Evolutionary conservation across 2,888 invertebrate genomes (phyloP), one percentile per base, ranked within the genome.

Genomic region (Aleiodes alternator): DNA sequence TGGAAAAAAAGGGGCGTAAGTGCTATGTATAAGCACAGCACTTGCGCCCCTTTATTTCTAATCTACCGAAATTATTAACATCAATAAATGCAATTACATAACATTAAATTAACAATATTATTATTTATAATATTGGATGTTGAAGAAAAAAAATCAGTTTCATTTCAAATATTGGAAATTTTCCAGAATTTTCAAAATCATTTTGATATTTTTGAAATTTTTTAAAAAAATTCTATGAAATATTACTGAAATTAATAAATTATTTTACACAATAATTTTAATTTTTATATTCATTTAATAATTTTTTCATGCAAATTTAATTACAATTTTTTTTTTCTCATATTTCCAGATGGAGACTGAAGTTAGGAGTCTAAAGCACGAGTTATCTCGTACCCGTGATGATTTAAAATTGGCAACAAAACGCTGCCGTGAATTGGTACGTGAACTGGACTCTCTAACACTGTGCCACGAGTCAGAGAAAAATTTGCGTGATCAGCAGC

Each of bases 321-420:
- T 34, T 43, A 14, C 34, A 4, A 31, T 11, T 29, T n/a, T 5
- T 64, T 6, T 56, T 76, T 14, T 23, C 2, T 23, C 2, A 23
- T 73, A 80, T 70, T 93, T 93, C 53, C 92, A 94, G 94, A 93
- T 93, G 92, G 92, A 93, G 88, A 92, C 92, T 88, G 93, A 94
- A 80, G 86, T 88, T 75, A 86, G 86, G 69, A 82, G 84, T 72
- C 81, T 90, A 80, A 88, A 88, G 73, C 86, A 88, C 91, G 94
- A 95, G 90, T 89, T 95, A 83, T 93, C 93, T 84, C 92, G 92
- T 72, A 94, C 94, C 14, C 93, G 93, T 81, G 92, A 92, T 80
- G 93, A 94, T 73, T 90, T 94, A 79, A 93, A 92, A 82, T 91
- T 92, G 78, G 92, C 93, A 9, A 92, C 92, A 55, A 90, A 93